phyloP scores from a whole-genome alignment of 1,140 invertebrate species.

The Venturia canescens region DNA sequence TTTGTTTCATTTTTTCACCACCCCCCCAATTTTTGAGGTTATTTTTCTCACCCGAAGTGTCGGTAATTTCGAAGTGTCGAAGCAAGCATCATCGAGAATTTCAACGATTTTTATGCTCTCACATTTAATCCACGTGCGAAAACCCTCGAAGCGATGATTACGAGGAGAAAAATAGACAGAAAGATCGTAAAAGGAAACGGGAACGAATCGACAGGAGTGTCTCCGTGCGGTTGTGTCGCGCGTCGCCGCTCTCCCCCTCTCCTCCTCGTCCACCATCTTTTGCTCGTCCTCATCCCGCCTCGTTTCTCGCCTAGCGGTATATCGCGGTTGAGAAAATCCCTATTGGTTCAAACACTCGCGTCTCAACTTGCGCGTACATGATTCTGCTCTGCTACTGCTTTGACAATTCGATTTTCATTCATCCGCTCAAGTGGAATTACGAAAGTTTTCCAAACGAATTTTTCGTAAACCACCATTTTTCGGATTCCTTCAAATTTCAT shows the following conservation, averaged over 20 bases:
- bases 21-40: no score
- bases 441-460: no score
- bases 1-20: no score
- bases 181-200: slow-evolving; percentile 68
- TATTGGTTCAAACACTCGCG: slow-evolving; percentile 60
- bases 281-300: slow-evolving; percentile 15
- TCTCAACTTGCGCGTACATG: slow-evolving; percentile 41
- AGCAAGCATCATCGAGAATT: no score
- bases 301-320: slow-evolving; percentile 71
- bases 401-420: background rate
- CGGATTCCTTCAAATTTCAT: no score
- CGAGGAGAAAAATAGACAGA: slow-evolving; percentile 22
- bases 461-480: no score
- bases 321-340: slow-evolving; percentile 69
- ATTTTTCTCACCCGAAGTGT: no score
- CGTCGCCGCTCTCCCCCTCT: background rate
- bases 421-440: no score
- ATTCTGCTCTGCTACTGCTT: slow-evolving; percentile 43
- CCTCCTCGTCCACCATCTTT: background rate
- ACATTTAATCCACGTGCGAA: no score
- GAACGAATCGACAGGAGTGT: slow-evolving; percentile 65
- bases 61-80: no score
- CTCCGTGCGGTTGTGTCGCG: slow-evolving; percentile 5
- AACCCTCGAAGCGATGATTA: no score
- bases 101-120: no score